Conservation (phyloP, 2,113 vertebrate genomes). For the Colinus virginianus region DNA sequence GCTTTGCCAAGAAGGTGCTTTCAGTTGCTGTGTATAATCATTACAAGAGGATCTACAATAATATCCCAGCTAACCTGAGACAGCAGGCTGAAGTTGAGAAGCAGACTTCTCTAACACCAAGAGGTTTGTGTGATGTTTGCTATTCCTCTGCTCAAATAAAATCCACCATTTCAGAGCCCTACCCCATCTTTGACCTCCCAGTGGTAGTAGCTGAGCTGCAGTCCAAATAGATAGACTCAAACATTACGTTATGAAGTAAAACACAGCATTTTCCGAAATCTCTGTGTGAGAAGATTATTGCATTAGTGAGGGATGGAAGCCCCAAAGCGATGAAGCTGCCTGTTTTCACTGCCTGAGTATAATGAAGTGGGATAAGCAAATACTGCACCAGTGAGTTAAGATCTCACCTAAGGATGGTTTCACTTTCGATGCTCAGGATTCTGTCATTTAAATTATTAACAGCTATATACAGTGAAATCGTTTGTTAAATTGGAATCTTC, state of each 20-base stretch:
- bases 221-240: neutral
- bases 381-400: no score
- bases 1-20: slow-evolving; percentile 97
- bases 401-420: neutral
- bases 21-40: slow-evolving; percentile 98
- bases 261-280: neutral
- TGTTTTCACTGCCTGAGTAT: neutral
- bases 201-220: neutral
- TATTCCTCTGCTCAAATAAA: neutral
- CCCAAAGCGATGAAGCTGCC: neutral
- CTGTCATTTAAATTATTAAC: neutral
- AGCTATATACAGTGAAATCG: neutral
- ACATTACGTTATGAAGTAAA: neutral
- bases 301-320: neutral
- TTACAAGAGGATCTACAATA: slow-evolving; percentile 98
- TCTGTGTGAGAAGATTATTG: no score
- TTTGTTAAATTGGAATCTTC: neutral
- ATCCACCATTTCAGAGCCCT: neutral
- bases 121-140: slow-evolving; percentile 84
- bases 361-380: neutral
- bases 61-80: slow-evolving; percentile 91
- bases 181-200: neutral
- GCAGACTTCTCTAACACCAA: slow-evolving; percentile 91
- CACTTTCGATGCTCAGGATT: neutral
- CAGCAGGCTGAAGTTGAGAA: slow-evolving; percentile 94